These are phyloP conservation scores for Nomada fabriciana DNA, from an alignment of 2,888 invertebrate species.

Conservation along the genomic window DNA sequence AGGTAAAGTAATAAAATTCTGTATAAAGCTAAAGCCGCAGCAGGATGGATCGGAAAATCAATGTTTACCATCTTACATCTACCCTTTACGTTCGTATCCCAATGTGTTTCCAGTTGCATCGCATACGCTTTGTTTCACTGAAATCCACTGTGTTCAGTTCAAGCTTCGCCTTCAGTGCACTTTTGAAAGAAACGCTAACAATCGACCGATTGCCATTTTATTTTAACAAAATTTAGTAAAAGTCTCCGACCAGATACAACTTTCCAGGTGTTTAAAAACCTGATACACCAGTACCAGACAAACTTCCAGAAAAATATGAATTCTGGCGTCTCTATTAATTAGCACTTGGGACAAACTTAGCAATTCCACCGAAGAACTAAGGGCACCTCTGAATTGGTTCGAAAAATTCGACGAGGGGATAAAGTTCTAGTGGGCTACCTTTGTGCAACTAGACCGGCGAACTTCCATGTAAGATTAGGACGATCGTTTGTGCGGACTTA, in stretches of 20 bases:
- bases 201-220: background rate
- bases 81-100: background rate
- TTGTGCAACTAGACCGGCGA: conserved; percentile 45
- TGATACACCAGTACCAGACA: background rate
- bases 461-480: conserved; percentile 57
- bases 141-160: conserved; percentile 15
- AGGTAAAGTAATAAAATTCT: conserved; percentile 41
- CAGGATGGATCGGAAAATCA: conserved; percentile 36
- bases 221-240: background rate
- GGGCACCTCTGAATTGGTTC: background rate
- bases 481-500: conserved; percentile 57
- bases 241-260: background rate
- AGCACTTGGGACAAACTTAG: background rate
- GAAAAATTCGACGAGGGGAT: conserved; percentile 32
- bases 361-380: background rate
- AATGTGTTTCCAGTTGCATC: background rate
- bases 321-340: too few relatives aligned
- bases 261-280: background rate
- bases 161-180: background rate
- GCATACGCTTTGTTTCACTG: conserved; percentile 6
- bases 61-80: conserved; percentile 42
- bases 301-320: background rate
- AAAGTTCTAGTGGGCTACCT: conserved; percentile 40
- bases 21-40: conserved; percentile 24
- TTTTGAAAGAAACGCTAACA: background rate